phyloP scores from a whole-genome alignment of 2,113 vertebrate species.

The Poecilia latipinna region DNA sequence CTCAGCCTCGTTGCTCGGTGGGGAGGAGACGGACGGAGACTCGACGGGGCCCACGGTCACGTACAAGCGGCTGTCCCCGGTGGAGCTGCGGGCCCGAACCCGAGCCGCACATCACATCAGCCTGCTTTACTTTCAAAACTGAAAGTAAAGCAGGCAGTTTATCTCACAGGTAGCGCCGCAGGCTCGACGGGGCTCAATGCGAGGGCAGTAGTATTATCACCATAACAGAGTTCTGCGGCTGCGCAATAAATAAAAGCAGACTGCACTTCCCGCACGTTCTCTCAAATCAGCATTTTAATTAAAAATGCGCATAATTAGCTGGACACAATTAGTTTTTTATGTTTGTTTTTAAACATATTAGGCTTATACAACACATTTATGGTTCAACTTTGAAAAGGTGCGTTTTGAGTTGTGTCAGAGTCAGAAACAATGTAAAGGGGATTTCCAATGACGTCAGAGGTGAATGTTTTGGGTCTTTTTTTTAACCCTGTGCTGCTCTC shows the following conservation, averaged over 20 bases:
- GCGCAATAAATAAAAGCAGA: not conserved
- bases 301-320: not conserved
- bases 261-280: not conserved
- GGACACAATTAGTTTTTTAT: too few relatives aligned
- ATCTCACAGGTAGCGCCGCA: too few relatives aligned
- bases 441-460: slow-evolving; percentile 74
- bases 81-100: not conserved
- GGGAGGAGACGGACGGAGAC: not conserved
- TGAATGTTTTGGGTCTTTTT: not conserved
- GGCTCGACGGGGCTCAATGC: too few relatives aligned
- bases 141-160: slow-evolving; percentile 48
- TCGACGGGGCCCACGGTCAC: not conserved
- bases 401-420: not conserved
- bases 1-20: not conserved
- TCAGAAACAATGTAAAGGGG: slow-evolving; percentile 48
- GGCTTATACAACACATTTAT: not conserved
- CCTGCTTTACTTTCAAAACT: slow-evolving; percentile 30
- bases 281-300: not conserved
- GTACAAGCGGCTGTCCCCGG: not conserved
- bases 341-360: not conserved
- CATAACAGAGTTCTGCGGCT: not conserved
- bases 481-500: not conserved
- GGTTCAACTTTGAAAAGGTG: not conserved
- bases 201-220: too few relatives aligned
- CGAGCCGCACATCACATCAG: not conserved